Conservation (phyloP, 2,888 invertebrate genomes). For the Andrena marginata region DNA sequence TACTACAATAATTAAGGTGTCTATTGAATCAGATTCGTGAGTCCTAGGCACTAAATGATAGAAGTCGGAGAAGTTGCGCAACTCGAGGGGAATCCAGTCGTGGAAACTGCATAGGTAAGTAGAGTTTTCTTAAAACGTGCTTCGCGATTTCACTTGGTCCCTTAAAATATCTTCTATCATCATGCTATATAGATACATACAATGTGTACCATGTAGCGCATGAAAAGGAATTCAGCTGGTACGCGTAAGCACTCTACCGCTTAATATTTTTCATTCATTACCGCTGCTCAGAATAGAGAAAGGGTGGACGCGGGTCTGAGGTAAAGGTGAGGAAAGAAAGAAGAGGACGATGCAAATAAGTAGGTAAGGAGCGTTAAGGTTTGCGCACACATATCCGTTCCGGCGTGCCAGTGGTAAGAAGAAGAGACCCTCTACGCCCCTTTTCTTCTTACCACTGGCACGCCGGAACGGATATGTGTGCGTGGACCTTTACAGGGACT, state of each 20-base stretch:
- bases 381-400: no score
- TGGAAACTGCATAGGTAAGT: constrained; percentile 10
- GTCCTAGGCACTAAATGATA: neutral
- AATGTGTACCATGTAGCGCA: constrained; percentile 4
- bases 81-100: neutral
- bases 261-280: constrained; percentile 54
- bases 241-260: neutral
- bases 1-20: neutral
- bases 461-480: no score
- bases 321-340: constrained; percentile 35
- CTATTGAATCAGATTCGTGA: neutral
- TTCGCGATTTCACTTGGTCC: constrained; percentile 1
- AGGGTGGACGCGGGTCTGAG: constrained; percentile 15
- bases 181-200: no score
- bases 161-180: neutral
- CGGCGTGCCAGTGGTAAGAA: no score
- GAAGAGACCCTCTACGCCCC: no score
- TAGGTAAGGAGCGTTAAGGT: constrained; percentile 33
- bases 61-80: neutral
- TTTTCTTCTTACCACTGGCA: no score
- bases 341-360: constrained; percentile 63
- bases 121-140: neutral
- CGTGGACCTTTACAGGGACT: constrained; percentile 57
- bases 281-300: constrained; percentile 13
- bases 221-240: constrained; percentile 33